Evolutionary conservation across 2,888 invertebrate species (phyloP).

Genomic region (Baccha elongata): DNA sequence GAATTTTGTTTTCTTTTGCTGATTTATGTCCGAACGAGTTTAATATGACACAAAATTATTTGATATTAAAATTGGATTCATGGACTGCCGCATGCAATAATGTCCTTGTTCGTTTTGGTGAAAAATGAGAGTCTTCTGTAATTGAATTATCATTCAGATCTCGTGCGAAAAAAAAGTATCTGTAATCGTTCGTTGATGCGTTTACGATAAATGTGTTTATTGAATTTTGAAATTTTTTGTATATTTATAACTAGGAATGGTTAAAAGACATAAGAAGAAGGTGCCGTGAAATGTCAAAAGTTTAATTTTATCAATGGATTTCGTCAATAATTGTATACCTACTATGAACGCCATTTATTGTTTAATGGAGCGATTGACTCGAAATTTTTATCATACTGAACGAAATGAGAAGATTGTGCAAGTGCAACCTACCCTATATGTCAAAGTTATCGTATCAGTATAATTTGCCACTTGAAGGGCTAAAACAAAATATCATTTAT

Average conservation of each 20-base stretch:
- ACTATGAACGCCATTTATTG: too few species aligned
- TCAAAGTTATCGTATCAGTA: too few species aligned
- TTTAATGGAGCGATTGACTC: too few species aligned
- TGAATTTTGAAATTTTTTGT: background rate
- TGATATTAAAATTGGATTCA: constrained; percentile 62
- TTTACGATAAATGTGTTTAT: background rate
- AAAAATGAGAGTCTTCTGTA: background rate
- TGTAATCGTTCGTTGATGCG: background rate
- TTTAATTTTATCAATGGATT: background rate
- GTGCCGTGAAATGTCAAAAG: background rate
- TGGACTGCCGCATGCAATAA: constrained; percentile 20
- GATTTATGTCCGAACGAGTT: constrained; percentile 71
- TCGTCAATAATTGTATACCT: too few species aligned
- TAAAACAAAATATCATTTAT: too few species aligned
- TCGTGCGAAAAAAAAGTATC: background rate
- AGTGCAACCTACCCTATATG: too few species aligned
- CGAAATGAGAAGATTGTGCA: too few species aligned
- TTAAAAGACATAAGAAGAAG: background rate
- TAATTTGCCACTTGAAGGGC: too few species aligned
- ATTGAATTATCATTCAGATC: constrained; percentile 41
- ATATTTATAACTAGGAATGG: background rate
- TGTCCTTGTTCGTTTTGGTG: constrained; percentile 9
- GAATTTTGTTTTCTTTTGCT: constrained; percentile 57
- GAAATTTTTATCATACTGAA: too few species aligned
- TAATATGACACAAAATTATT: constrained; percentile 63